Evolutionary conservation across 2,888 invertebrate genomes (phyloP).

Genomic region (Drosophila affinis): DNA sequence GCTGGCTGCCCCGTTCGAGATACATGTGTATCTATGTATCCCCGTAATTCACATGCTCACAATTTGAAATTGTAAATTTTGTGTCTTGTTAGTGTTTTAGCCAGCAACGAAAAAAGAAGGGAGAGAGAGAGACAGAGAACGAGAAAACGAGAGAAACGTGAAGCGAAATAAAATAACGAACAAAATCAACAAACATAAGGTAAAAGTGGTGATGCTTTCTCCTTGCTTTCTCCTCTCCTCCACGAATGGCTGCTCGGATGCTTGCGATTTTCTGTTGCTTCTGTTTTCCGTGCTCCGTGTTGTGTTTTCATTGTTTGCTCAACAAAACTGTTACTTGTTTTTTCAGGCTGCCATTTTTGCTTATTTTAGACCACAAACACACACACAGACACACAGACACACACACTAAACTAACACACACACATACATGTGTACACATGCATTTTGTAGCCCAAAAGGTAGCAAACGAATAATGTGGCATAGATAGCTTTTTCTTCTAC

Average conservation of each 20-base stretch:
- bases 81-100: slow-evolving; percentile 49
- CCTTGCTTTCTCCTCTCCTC: background rate
- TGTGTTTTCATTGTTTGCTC: slow-evolving; percentile 71
- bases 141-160: slow-evolving; percentile 15
- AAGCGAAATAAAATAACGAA: slow-evolving; percentile 63
- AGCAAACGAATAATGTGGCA: slow-evolving; percentile 63
- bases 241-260: slow-evolving; percentile 23
- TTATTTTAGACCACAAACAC: slow-evolving; percentile 54
- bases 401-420: slow-evolving; percentile 17
- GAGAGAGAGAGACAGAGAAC: background rate
- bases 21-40: slow-evolving; percentile 54
- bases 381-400: slow-evolving; percentile 17
- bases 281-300: slow-evolving; percentile 7
- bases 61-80: slow-evolving; percentile 75
- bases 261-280: slow-evolving; percentile 5
- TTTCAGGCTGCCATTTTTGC: slow-evolving; percentile 70
- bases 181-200: slow-evolving; percentile 76
- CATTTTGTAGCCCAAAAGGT: slow-evolving; percentile 32
- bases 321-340: slow-evolving; percentile 75
- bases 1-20: slow-evolving; percentile 21
- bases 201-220: slow-evolving; percentile 35
- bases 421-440: slow-evolving; percentile 19
- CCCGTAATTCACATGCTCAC: slow-evolving; percentile 58
- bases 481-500: slow-evolving; percentile 34
- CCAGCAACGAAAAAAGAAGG: slow-evolving; percentile 12